Base-by-base conservation (phyloP, 1,140 invertebrate species). In the Drosophila sp. region DNA sequence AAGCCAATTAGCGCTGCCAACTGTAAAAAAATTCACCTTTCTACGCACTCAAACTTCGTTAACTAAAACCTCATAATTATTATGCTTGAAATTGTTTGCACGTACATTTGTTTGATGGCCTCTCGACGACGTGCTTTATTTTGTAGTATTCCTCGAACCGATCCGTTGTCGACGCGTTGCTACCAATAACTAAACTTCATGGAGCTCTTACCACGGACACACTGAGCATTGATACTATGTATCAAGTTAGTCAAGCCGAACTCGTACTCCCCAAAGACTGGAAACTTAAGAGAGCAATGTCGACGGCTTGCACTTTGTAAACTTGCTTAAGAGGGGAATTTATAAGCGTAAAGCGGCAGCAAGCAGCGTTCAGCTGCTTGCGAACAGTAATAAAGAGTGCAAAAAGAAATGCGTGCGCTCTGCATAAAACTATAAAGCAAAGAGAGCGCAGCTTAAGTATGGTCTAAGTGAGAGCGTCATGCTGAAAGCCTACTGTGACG, bases 1-100 rank as follows among this genome's bases (percentile, higher is more conserved):
- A 50, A 67, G 66, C 63, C 57, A 86, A 72, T 86, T 87, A 78
- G 70, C 77, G 40, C 46, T 48, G 18, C 14, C 32, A 81, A 64
- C 64, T 48, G 14, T 45, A 48, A 18, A 66, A 54, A 21, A 2
- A 21, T 64, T 62, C 59, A 70, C 57, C 56, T 41, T 29, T 16
- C 61, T 25, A 69, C 41, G 34, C 34, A 62, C 43, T 45, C 40
- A 13, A 63, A 41, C 32, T 54, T 57, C 36, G 14, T 46, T 32
- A 62, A 41, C 16, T 25, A 16, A 48, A 64, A 64, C 13, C 34
- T 41, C 32, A 50, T 38, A 13, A 13, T 45, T 50, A 18, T 34
- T 25, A 18, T 51, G 27, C 13, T 58, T 66, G 43, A 32, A 40
- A 32, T n/a, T 27, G 53, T 58, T 48, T 51, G 7, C 51, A 66